These are phyloP conservation scores for Mythimna lalbum DNA, from an alignment of 2,888 invertebrate genomes.

Conservation along the genomic window DNA sequence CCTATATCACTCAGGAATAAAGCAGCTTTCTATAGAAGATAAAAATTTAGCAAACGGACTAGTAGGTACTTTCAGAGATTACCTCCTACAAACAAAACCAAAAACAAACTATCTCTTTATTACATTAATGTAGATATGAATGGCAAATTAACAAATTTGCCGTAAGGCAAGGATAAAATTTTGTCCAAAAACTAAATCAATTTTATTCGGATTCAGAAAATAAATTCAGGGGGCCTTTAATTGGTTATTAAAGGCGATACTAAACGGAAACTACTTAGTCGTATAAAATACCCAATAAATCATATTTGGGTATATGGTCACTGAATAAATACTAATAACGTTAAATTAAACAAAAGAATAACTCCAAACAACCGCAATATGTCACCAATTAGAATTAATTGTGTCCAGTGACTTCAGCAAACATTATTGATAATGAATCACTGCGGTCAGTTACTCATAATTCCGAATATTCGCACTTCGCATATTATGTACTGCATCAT, in stretches of 20 bases:
- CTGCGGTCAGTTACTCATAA: constrained; percentile 73
- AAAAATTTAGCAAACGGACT: too few species aligned
- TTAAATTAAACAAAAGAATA: constrained; percentile 40
- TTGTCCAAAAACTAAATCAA: too few species aligned
- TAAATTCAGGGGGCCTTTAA: too few species aligned
- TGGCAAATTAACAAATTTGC: too few species aligned
- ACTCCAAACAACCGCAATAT: constrained; percentile 45
- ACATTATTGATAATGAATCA: constrained; percentile 75
- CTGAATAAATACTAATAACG: constrained; percentile 22
- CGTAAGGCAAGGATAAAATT: too few species aligned
- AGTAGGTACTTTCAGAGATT: too few species aligned
- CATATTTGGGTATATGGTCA: constrained; percentile 4
- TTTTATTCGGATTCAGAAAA: too few species aligned
- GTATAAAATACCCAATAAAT: constrained; percentile 15
- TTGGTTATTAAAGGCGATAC: constrained; percentile 3
- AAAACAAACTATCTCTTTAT: too few species aligned
- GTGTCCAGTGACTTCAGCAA: constrained; percentile 44
- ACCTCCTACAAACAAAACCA: too few species aligned
- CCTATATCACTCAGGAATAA: too few species aligned
- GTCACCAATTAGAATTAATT: constrained; percentile 55
- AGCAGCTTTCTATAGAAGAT: too few species aligned
- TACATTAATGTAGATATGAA: too few species aligned
- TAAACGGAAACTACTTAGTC: not conserved
- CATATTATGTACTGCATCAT: constrained; percentile 28
- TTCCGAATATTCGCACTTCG: constrained; percentile 55